Percentiles rank a stretch among this genome's conserved stretches.
These are phyloP conservation scores for Archaeoteleia sp. DNA, from an alignment of 2,888 invertebrate genomes.

Conservation along the genomic window DNA sequence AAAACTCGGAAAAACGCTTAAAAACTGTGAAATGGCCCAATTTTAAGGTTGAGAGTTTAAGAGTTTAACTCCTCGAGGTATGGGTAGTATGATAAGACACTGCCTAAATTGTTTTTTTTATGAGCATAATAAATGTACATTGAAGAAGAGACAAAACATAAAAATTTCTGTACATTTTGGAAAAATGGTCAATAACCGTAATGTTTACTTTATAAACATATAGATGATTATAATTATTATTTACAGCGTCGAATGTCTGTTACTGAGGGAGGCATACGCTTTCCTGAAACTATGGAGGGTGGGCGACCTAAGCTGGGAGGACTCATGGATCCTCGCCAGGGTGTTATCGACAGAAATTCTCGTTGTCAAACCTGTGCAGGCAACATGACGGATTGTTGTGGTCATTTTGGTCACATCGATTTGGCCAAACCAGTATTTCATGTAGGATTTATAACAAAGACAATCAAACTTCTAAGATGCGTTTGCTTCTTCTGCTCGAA, in stretches of 20 bases:
- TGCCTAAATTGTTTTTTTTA: too few relatives aligned
- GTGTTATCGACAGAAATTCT: constrained; percentile 95
- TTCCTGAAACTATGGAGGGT: constrained; percentile 98
- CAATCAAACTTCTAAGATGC: constrained; percentile 97
- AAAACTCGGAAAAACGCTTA: too few relatives aligned
- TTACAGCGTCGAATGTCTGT: constrained; percentile 97
- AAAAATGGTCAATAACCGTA: too few relatives aligned
- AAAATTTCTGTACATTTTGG: too few relatives aligned
- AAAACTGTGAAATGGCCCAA: too few relatives aligned
- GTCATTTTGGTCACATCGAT: constrained; percentile 99
- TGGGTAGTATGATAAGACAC: too few relatives aligned
- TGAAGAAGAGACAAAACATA: too few relatives aligned
- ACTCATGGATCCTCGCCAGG: constrained; percentile 99
- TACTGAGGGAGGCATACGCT: constrained; percentile 96
- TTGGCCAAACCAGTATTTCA: constrained; percentile 99
- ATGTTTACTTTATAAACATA: too few relatives aligned
- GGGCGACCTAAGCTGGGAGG: constrained; percentile 98
- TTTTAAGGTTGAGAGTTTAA: too few relatives aligned
- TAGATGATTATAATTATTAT: too few relatives aligned
- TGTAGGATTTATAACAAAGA: constrained; percentile 97
- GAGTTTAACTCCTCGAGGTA: too few relatives aligned
- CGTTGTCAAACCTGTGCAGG: constrained; percentile 97
- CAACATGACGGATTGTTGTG: constrained; percentile 99
- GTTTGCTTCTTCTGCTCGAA: constrained; percentile 99
- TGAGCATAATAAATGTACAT: too few relatives aligned